Evolutionary conservation across 1,140 invertebrate species (phyloP), one percentile per base, ranked within the genome.

Genomic region (Bombus breviceps): DNA sequence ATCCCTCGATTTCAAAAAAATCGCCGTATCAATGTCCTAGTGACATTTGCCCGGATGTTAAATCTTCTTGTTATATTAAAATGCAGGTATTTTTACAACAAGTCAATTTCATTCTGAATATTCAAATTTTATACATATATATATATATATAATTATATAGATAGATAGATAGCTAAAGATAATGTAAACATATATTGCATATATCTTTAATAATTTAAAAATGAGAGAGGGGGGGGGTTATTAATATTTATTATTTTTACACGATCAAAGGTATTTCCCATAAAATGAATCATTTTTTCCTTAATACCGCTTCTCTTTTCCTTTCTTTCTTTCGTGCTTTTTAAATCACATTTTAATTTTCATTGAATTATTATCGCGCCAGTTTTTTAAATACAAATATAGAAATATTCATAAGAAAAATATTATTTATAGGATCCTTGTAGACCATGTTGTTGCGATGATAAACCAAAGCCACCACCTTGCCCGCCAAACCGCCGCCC

Each of bases 31-130:
- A 15, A 39, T 2, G 37, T 37, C 71, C 82, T 9, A 75, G 59
- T 62, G n/a, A 85, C 71, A 72, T 82, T 43, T 89, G 85, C 39
- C 82, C 89, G 25, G 15, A n/a, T 0, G 1, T 25, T 4, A 71
- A 68, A 62, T 13, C 83, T 62, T 88, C 78, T 80, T 92, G 90
- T 81, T 81, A 59, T 5, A 92, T 92, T 71, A 92, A 92, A 88
- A 91, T 92, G 92, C 92, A 92, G 91, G 92, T 92, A 88, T 22
- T 77, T 22, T 68, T 68, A 68, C 4, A 25, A 10, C 18, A 22
- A n/a, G 28, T 62, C n/a, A 8, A n/a, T 18, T 28, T n/a, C 3
- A 39, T 28, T 39, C 37, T 12, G 37, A 32, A 68, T 68, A 68
- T 68, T 32, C 3, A 68, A 68, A 37, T 68, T 34, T 18, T 68